Conservation (phyloP, 2,113 vertebrate genomes). For the Archilochus colubris region DNA sequence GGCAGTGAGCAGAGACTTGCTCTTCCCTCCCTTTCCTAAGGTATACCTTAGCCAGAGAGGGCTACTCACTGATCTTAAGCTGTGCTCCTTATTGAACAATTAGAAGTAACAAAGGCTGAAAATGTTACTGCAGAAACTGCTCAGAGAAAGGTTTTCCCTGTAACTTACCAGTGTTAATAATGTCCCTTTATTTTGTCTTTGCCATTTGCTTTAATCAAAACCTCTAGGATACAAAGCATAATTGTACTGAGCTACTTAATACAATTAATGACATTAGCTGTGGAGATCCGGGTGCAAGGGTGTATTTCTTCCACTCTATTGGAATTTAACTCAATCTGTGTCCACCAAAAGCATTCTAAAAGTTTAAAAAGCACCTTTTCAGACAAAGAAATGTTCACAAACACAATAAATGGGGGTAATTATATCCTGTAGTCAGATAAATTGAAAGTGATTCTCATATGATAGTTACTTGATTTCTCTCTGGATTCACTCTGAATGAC, state of each 20-base stretch:
- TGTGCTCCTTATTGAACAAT: background rate
- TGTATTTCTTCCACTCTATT: background rate
- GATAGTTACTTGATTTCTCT: conserved; percentile 57
- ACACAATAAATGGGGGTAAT: conserved; percentile 57
- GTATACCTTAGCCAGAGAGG: conserved; percentile 22
- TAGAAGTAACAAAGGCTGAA: background rate
- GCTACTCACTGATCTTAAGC: background rate
- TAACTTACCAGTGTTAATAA: background rate
- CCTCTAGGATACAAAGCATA: background rate
- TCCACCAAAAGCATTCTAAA: conserved; percentile 29
- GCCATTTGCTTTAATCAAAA: background rate
- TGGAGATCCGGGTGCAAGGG: background rate
- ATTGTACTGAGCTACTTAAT: background rate
- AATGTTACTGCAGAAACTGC: background rate
- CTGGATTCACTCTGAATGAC: conserved; percentile 58
- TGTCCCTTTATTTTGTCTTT: background rate
- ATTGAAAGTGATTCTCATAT: conserved; percentile 56
- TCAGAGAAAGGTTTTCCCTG: background rate
- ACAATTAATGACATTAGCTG: background rate
- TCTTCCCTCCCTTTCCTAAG: background rate
- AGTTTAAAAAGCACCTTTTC: conserved; percentile 8
- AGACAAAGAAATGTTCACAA: conserved; percentile 11
- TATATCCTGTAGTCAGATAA: conserved; percentile 55
- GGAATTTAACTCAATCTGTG: conserved; percentile 50
- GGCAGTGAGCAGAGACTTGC: conserved; percentile 42